Base-by-base conservation (phyloP, 1,140 invertebrate species). In the Tetraneura akinire region DNA sequence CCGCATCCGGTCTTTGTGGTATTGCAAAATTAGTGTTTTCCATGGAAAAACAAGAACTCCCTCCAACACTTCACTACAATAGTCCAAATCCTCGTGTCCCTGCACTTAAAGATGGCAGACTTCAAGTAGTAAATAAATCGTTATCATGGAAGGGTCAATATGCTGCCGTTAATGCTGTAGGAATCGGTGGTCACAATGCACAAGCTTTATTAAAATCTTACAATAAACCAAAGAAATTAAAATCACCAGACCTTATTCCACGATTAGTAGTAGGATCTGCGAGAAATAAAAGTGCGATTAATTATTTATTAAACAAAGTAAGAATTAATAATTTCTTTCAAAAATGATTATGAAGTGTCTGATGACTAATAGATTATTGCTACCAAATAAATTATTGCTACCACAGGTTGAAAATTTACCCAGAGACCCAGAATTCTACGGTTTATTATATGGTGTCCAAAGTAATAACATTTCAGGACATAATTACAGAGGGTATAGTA, bases 131-230 rank as follows among this genome's bases (percentile, higher is more conserved):
- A 5, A 86, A 84, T n/a, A 85, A 90, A 82, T 86, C 87, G 47
- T 88, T 85, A 1, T 84, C 85, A 18, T 89, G 89, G 87, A 84
- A 87, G 29, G 89, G 90, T 51, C 86, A 88, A 16, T 85, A 88
- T 80, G 88, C 89, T 49, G 90, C 87, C 18, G 83, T 93, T n/a
- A 92, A 91, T 84, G 90, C 90, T 47, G 91, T 91, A 85, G 91
- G 91, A 16, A 91, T 91, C 85, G 89, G 91, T 80, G 92, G 92
- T 57, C 87, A 88, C 21, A 91, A 92, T 85, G 88, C 89, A 18
- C 91, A 92, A 85, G 85, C 88, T 5, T 83, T 92, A 11, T 83
- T 92, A 0, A 86, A 87, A 82, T 85, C 86, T 8, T 86, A 86
- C 80, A 18, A 47, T 1, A 82, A 78, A n/a, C 80, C 82, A 6